phyloP scores from a whole-genome alignment of 2,888 invertebrate genomes.

The Labia minor region DNA sequence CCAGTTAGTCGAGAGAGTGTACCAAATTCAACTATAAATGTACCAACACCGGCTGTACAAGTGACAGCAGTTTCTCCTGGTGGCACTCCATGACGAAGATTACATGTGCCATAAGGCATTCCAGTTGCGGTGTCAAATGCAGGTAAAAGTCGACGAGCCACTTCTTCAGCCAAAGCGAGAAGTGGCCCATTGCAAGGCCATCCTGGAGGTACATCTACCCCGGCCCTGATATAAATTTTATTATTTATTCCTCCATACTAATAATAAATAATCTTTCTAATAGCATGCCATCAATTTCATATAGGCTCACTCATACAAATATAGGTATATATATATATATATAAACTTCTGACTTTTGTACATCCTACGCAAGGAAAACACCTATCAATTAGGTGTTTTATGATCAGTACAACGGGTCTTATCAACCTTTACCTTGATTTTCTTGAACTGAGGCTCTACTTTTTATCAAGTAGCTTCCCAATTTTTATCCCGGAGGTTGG shows the following conservation, averaged over 20 bases:
- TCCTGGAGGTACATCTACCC: slow-evolving; percentile 70
- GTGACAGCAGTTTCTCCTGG: slow-evolving; percentile 90
- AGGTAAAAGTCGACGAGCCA: slow-evolving; percentile 80
- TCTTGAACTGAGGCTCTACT: too few species aligned
- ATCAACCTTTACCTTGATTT: too few species aligned
- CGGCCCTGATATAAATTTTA: slow-evolving; percentile 59
- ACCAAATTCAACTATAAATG: slow-evolving; percentile 93
- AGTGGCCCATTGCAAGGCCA: slow-evolving; percentile 98
- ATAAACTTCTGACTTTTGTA: too few species aligned
- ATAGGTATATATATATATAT: too few species aligned
- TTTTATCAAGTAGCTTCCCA: too few species aligned
- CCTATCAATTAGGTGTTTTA: too few species aligned
- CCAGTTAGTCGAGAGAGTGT: slow-evolving; percentile 86
- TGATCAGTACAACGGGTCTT: too few species aligned
- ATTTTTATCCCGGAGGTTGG: not conserved
- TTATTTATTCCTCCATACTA: slow-evolving; percentile 22
- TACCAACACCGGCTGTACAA: slow-evolving; percentile 96
- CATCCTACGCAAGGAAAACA: too few species aligned
- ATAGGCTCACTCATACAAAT: too few species aligned
- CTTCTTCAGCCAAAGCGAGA: slow-evolving; percentile 83
- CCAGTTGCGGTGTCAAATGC: slow-evolving; percentile 84
- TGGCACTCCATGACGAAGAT: slow-evolving; percentile 83
- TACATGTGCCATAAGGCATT: slow-evolving; percentile 98
- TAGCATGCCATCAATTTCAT: not conserved
- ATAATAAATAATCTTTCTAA: slow-evolving; percentile 18